Evolutionary conservation across 2,113 vertebrate genomes (phyloP), one percentile per base, ranked within the genome.

Genomic region (Tringa solitaria): DNA sequence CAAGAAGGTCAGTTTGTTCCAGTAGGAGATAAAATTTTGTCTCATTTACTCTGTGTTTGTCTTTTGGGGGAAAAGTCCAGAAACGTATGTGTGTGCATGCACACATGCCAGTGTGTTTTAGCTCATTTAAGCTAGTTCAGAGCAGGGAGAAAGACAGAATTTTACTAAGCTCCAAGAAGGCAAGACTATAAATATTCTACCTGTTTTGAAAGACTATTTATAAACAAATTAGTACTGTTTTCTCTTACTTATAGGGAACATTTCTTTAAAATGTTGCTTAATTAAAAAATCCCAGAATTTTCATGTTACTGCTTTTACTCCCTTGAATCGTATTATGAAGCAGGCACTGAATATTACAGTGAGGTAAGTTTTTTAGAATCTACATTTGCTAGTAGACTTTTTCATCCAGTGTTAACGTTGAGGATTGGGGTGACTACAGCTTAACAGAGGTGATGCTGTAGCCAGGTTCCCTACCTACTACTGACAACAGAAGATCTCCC

Each of bases 261-360:
- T 30, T 46, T 59, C 3, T 79, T 91, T 56, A 51, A 78, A 87
- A 30, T 35, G 2, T 54, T 75, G 10, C 14, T 72, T 45, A 87
- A 89, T 22, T 74, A 4, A 60, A 79, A 82, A 82, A 48, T 53
- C 4, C 3, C 23, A 35, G 26, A 20, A 39, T 32, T 68, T 67
- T 74, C 33, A 12, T 20, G 3, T 59, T 53, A 22, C 5, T 39
- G 5, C 22, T 82, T 90, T 81, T 51, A 43, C 4, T 67, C 4
- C 12, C 14, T 60, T 84, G 39, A 67, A 59, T 81, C 0, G 0
- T 35, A 24, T 33, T 61, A n/a, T 33, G n/a, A 68, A 24, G 14
- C 26, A 83, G 46, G 37, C 3, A 16, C 5, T 57, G 21, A 89
- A 56, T 57, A 32, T 11, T 79, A 51, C 5, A 27, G 20, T 56